Conservation (phyloP, 2,888 invertebrate species). For the Cataglyphis livida region DNA sequence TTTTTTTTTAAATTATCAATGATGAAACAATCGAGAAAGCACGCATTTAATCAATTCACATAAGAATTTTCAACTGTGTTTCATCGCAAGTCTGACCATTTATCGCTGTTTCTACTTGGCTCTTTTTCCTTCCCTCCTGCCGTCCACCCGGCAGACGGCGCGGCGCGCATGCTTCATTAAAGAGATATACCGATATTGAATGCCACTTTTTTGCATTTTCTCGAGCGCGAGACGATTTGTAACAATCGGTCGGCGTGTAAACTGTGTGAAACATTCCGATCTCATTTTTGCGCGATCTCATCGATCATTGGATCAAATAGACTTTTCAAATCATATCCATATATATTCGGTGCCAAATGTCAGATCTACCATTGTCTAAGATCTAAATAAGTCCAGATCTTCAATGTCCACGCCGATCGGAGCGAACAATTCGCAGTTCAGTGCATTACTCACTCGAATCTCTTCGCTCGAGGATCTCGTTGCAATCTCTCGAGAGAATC, state of each 20-base stretch:
- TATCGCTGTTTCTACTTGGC: neutral
- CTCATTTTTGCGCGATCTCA: constrained; percentile 23
- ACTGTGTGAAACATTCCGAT: constrained; percentile 17
- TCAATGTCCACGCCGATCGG: constrained; percentile 25
- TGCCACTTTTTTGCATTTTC: neutral
- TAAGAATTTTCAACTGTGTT: constrained; percentile 7
- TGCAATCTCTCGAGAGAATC: neutral
- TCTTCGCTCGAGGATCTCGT: neutral
- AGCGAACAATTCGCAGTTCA: neutral
- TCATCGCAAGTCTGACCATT: constrained; percentile 15
- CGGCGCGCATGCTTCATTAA: constrained; percentile 52
- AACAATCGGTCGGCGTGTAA: neutral
- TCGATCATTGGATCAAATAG: neutral
- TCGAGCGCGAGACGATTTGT: constrained; percentile 8
- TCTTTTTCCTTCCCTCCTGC: constrained; percentile 12
- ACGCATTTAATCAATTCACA: neutral
- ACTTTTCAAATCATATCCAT: neutral
- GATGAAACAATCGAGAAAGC: neutral
- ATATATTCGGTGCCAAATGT: neutral
- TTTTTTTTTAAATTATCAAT: neutral
- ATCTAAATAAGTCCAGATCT: neutral
- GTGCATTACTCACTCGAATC: neutral
- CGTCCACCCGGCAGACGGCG: constrained; percentile 40
- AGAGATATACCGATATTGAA: constrained; percentile 41
- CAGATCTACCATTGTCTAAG: neutral